Percentiles rank a stretch among this genome's conserved stretches.
Conservation (phyloP, 2,888 invertebrate species). For the Ramazzottius varieornatus region DNA sequence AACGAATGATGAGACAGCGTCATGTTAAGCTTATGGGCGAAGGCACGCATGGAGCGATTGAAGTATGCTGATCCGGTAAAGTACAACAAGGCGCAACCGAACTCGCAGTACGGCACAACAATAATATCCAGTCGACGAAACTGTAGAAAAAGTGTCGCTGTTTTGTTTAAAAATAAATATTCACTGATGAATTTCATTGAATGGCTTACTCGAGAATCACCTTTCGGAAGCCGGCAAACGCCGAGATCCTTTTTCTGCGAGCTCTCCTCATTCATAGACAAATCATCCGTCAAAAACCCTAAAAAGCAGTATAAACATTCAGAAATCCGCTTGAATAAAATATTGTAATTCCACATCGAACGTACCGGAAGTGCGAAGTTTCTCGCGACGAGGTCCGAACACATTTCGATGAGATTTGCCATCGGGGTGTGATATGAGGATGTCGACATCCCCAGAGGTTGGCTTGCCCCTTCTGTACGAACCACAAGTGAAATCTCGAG, state of each 20-base stretch:
- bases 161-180: too few species aligned
- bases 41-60: slow-evolving; percentile 26
- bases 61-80: slow-evolving; percentile 29
- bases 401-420: slow-evolving; percentile 22
- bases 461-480: slow-evolving; percentile 26
- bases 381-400: slow-evolving; percentile 17
- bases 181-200: too few species aligned
- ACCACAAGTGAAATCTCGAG: slow-evolving; percentile 24
- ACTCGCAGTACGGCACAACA: slow-evolving; percentile 25
- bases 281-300: slow-evolving; percentile 27
- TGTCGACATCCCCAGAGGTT: slow-evolving; percentile 28
- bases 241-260: slow-evolving; percentile 27
- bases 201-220: slow-evolving; percentile 18
- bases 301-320: slow-evolving; percentile 8
- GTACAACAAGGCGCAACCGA: slow-evolving; percentile 26
- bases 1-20: slow-evolving; percentile 27
- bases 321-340: too few species aligned
- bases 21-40: slow-evolving; percentile 26
- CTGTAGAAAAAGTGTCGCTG: slow-evolving; percentile 15
- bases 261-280: slow-evolving; percentile 22
- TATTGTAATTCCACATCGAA: too few species aligned
- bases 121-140: slow-evolving; percentile 27
- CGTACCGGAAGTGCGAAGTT: slow-evolving; percentile 19
- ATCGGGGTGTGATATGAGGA: slow-evolving; percentile 26
- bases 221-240: slow-evolving; percentile 23